Evolutionary conservation across 2,888 invertebrate genomes (phyloP).

Genomic region (Julus scandinavius): DNA sequence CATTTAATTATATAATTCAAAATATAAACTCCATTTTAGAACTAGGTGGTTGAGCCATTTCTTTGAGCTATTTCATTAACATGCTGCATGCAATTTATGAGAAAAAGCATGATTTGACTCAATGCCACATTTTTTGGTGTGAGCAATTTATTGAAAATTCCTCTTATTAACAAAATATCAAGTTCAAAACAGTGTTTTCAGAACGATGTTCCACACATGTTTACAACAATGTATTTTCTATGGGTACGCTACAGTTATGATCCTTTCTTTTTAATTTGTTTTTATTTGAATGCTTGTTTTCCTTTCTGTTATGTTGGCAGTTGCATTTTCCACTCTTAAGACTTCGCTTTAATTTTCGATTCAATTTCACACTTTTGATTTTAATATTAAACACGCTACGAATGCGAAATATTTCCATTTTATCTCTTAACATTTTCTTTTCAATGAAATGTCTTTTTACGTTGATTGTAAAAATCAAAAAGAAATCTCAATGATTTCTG

Average conservation of each 20-base stretch:
- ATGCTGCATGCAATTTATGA: no score
- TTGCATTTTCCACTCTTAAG: not conserved
- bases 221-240: no score
- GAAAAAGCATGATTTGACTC: no score
- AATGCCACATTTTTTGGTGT: no score
- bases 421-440: not conserved
- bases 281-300: slow-evolving; percentile 6
- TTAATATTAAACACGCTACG: slow-evolving; percentile 18
- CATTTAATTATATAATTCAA: not conserved
- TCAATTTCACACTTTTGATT: slow-evolving; percentile 2
- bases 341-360: not conserved
- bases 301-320: not conserved
- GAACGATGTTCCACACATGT: no score
- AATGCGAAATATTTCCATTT: slow-evolving; percentile 26
- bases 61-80: not conserved
- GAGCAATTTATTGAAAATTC: no score
- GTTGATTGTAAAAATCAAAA: slow-evolving; percentile 34
- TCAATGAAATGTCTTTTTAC: slow-evolving; percentile 25
- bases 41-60: not conserved
- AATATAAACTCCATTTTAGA: not conserved
- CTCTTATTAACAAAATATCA: no score
- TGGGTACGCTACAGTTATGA: no score
- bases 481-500: slow-evolving; percentile 25
- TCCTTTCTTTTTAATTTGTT: not conserved
- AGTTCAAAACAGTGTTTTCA: no score